Evolutionary conservation across 1,140 invertebrate species (phyloP).

Genomic region (Pectinophora gossypiella): DNA sequence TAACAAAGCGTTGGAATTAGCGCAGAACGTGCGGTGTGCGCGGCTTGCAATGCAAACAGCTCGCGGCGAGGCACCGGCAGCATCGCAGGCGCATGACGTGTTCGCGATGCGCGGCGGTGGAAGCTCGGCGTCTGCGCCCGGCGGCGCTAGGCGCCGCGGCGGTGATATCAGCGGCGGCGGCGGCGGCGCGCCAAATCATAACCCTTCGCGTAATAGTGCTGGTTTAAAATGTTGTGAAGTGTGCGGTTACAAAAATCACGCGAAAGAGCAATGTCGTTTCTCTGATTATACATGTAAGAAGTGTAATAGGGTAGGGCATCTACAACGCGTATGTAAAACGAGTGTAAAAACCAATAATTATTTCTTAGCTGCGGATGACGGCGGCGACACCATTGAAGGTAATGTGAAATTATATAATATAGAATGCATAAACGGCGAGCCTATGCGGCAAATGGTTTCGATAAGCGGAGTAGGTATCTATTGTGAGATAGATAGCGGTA

Average conservation of each 20-base stretch:
- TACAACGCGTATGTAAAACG: no score
- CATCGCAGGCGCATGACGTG: neutral
- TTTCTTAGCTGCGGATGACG: neutral
- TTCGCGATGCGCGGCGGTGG: no score
- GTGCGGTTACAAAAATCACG: slow-evolving; percentile 3
- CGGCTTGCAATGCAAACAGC: neutral
- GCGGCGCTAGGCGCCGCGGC: no score
- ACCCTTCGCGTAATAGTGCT: neutral
- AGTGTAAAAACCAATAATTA: neutral
- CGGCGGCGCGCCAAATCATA: neutral
- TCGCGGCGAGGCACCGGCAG: neutral
- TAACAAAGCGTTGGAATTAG: slow-evolving; percentile 2
- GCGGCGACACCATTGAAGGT: neutral
- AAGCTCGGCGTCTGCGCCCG: no score
- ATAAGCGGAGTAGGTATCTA: neutral
- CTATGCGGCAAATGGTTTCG: neutral
- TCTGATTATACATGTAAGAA: neutral
- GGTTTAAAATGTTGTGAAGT: slow-evolving; percentile 3
- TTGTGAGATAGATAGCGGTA: slow-evolving; percentile 5
- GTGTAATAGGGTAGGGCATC: neutral
- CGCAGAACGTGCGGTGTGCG: slow-evolving; percentile 7
- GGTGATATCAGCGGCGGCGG: no score
- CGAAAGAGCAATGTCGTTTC: slow-evolving; percentile 8
- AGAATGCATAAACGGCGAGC: neutral
- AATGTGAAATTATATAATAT: neutral